Evolutionary conservation across 2,797 vertebrate species (phyloP), one percentile per base, ranked within the genome.

Genomic region (Coracias cyanogaster): DNA sequence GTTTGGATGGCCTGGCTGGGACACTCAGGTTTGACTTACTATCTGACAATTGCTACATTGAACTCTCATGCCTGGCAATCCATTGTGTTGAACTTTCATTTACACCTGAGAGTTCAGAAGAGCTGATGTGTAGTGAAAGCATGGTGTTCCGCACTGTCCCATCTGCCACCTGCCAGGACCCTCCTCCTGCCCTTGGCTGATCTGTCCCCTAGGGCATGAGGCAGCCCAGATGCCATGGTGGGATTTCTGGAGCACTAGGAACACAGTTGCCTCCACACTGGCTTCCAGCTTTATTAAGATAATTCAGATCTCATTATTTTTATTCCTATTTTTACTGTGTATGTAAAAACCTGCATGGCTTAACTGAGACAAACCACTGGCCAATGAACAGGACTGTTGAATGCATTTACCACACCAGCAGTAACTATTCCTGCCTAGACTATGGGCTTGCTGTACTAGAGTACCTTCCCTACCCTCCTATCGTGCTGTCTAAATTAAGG

Each of bases 111-210:
- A 20, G 62, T 52, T 81, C 78, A 65, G 77, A 67, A 86, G 54
- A 69, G 22, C 49, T 86, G 28, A 18, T 10, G 7, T 55, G 35
- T 52, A 67, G 14, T 21, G 24, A 33, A 57, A 84, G 28, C 31
- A 6, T 49, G n/a, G 24, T 71, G 60, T 28, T 65, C 35, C 70
- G 46, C 29, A 13, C 46, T 33, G 18, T 28, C 49, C 25, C 0
- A 0, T 49, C 49, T 70, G 54, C 12, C 0, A 0, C 37, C 62
- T 60, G 54, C 28, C n/a, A 20, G 14, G 31, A 49, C 41, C 8
- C 5, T 17, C 10, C 31, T 48, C 43, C 26, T 52, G 64, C 6
- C 28, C 25, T 31, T 39, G 51, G 18, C 41, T 45, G n/a, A 28
- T 55, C 35, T 14, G 5, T 12, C 10, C 21, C 6, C 21, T 15